Base-by-base conservation (phyloP, 2,113 vertebrate genomes). In the Trichechus manatus region DNA sequence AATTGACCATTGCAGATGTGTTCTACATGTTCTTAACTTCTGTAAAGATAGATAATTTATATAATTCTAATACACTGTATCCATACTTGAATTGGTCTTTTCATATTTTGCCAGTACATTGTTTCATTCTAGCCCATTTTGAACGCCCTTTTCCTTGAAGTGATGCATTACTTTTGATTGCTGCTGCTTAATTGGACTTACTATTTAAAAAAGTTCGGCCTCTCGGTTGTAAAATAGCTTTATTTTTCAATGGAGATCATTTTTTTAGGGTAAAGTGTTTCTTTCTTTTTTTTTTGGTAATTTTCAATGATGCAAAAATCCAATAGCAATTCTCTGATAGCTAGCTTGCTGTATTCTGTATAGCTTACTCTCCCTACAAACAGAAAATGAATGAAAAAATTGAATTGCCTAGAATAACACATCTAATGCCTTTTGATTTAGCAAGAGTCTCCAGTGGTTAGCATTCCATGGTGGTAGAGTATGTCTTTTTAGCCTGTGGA, bases 11-110 rank as follows among this genome's bases (percentile, higher is more conserved):
- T 93, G 91, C 95, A 96, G 96, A 72, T 80, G 97, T 98, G 98
- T 98, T 98, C 98, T 98, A 98, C 98, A 97, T 97, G 97, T 98
- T 98, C 98, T 98, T 98, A 98, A 98, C 98, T 98, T 99, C 98
- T 99, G 98, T 99, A 99, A 98, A 99, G 98, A 99, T 98, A 99
- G 95, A 96, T 99, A 99, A 99, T 99, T 99, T 99, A 99, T 99
- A 99, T 98, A 97, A 98, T 99, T 99, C 99, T 99, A 99, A 99
- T 99, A 99, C 99, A 99, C 99, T 99, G 98, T 99, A 78, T 87
- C 47, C 59, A 97, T 98, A 98, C 97, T 98, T 98, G 98, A 98
- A 98, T 98, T 98, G 97, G 96, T 98, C 97, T 98, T 98, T 98
- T 97, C 93, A 95, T 97, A 98, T 98, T 98, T 98, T 98, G 98